A percentile compares a stretch with the other conserved stretches of the same genome.
Evolutionary conservation across 2,888 invertebrate species (phyloP).

Genomic region (Netelia fuscicornis): DNA sequence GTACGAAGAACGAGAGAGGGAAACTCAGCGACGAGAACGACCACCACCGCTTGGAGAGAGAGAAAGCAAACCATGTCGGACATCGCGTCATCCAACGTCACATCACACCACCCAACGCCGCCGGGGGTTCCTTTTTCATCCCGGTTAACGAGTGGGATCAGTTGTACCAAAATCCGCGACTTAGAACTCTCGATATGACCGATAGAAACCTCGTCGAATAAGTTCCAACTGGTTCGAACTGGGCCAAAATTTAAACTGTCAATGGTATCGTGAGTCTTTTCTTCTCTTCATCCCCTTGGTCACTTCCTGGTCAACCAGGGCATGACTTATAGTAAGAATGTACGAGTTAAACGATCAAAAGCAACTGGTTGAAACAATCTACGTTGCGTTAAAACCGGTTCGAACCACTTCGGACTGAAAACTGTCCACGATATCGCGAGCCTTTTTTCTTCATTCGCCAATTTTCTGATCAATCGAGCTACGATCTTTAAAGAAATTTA

Average conservation of each 20-base stretch:
- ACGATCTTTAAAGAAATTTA: background rate
- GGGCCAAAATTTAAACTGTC: background rate
- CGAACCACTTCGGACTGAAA: constrained; percentile 16
- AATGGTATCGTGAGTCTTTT: background rate
- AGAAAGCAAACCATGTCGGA: constrained; percentile 71
- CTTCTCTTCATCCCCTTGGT: background rate
- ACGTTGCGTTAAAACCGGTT: constrained; percentile 4
- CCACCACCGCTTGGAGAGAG: constrained; percentile 71
- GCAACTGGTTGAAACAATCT: background rate
- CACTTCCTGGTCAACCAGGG: background rate
- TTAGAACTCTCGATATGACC: background rate
- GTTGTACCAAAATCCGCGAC: background rate
- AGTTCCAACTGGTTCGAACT: background rate
- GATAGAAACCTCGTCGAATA: background rate
- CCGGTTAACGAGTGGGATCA: constrained; percentile 1
- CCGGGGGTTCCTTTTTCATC: constrained; percentile 44
- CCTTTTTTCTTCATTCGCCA: background rate
- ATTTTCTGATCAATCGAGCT: background rate
- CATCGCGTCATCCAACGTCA: constrained; percentile 79
- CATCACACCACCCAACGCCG: constrained; percentile 71
- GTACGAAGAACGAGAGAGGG: constrained; percentile 62
- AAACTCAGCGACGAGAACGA: constrained; percentile 49
- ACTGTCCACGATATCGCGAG: background rate
- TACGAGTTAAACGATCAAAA: background rate
- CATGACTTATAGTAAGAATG: background rate